These are phyloP conservation scores for Salvelinus namaycush DNA, from an alignment of 2,113 vertebrate genomes.

Conservation along the genomic window DNA sequence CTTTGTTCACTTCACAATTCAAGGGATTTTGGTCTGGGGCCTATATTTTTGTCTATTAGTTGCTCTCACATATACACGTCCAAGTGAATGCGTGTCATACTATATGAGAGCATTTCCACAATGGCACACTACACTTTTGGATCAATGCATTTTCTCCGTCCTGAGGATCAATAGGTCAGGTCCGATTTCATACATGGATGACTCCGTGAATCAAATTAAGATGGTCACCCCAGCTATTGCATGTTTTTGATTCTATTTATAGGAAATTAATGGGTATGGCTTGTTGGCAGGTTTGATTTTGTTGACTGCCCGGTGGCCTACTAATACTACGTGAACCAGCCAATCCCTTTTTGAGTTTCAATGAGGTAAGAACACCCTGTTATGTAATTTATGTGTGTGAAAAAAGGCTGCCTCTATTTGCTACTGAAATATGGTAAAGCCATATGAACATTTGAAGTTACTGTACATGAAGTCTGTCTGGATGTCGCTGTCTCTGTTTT, in stretches of 20 bases:
- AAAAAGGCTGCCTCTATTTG: neutral
- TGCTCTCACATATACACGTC: neutral
- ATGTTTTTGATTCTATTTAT: conserved; percentile 54
- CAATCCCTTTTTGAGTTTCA: neutral
- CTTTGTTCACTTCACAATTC: too few relatives aligned
- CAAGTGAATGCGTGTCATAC: neutral
- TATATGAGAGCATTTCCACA: neutral
- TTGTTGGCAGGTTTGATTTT: neutral
- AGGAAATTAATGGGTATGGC: conserved; percentile 57
- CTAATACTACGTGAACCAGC: neutral
- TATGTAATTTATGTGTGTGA: neutral
- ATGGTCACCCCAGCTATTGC: conserved; percentile 27
- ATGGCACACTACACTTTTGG: conserved; percentile 7
- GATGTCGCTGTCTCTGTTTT: too few relatives aligned
- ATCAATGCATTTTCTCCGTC: conserved; percentile 41
- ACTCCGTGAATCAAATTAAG: conserved; percentile 52
- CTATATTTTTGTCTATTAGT: too few relatives aligned
- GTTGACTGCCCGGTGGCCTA: neutral
- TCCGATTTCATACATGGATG: conserved; percentile 80
- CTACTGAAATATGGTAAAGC: too few relatives aligned
- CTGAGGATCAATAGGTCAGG: conserved; percentile 74
- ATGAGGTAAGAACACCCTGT: neutral
- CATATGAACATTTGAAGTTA: too few relatives aligned
- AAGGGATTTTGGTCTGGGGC: too few relatives aligned
- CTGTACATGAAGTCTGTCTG: too few relatives aligned